These are phyloP conservation scores for Metopia argyrocephala DNA, from an alignment of 2,888 invertebrate genomes.

Conservation along the genomic window DNA sequence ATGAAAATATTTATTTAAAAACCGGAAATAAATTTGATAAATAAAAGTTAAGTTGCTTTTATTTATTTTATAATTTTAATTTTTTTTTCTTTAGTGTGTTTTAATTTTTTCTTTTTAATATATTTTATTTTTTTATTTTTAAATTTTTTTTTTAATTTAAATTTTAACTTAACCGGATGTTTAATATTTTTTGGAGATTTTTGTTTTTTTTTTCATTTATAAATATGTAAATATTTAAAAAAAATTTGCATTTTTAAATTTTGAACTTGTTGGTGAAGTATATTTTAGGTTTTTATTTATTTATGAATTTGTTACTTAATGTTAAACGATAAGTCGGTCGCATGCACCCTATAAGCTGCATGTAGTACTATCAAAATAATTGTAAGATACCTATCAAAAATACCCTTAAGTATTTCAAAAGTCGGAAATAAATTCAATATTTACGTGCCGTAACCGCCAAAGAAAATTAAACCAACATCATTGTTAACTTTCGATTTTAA, in stretches of 20 bases:
- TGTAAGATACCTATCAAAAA: too few species aligned
- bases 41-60: background rate
- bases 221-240: background rate
- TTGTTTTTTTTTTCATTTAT: background rate
- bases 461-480: too few species aligned
- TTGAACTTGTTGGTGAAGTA: conserved; percentile 13
- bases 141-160: conserved; percentile 8
- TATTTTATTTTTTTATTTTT: background rate
- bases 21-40: conserved; percentile 43
- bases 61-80: background rate
- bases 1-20: conserved; percentile 2
- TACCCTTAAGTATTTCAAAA: too few species aligned
- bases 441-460: too few species aligned
- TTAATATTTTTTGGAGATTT: too few species aligned
- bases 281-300: background rate
- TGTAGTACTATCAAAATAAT: too few species aligned
- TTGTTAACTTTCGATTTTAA: too few species aligned
- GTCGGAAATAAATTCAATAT: too few species aligned
- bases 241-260: conserved; percentile 26
- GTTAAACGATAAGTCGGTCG: too few species aligned
- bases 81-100: background rate
- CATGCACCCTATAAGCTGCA: too few species aligned
- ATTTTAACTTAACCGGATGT: conserved; percentile 46
- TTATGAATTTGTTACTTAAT: background rate
- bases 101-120: background rate